phyloP scores from a whole-genome alignment of 2,797 vertebrate genomes.

The Muraenolepis orangiensis region DNA sequence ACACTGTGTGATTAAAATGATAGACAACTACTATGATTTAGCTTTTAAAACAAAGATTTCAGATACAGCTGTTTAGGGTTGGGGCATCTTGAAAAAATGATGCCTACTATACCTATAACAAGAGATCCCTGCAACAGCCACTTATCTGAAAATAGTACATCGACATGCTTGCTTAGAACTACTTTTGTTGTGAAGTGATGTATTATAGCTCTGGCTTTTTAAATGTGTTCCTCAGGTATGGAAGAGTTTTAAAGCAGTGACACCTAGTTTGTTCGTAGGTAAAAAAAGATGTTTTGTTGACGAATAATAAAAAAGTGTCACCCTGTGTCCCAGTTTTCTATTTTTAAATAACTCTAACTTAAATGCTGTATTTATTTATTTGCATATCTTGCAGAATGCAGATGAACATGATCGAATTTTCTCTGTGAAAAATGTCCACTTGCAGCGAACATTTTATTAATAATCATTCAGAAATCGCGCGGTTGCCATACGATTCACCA shows the following conservation, averaged over 20 bases:
- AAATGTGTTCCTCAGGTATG: not conserved
- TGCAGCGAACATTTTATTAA: too few species aligned
- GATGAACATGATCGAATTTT: not conserved
- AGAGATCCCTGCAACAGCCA: not conserved
- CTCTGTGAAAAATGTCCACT: not conserved
- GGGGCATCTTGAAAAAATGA: not conserved
- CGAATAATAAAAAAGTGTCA: not conserved
- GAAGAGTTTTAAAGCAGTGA: not conserved
- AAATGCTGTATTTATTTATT: not conserved
- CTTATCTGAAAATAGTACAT: not conserved
- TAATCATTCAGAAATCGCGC: too few species aligned
- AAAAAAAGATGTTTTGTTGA: not conserved
- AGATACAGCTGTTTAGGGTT: not conserved
- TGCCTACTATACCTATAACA: not conserved
- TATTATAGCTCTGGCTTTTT: not conserved
- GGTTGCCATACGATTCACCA: too few species aligned
- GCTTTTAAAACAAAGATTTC: not conserved
- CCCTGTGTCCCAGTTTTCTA: constrained; percentile 1
- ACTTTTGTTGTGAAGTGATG: not conserved
- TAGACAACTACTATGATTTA: not conserved
- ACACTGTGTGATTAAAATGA: not conserved
- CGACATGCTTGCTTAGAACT: not conserved
- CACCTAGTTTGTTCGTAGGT: not conserved
- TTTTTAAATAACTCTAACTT: not conserved
- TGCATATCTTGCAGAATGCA: not conserved